phyloP scores from a whole-genome alignment of 1,140 invertebrate genomes.

The Eueides isabella region DNA sequence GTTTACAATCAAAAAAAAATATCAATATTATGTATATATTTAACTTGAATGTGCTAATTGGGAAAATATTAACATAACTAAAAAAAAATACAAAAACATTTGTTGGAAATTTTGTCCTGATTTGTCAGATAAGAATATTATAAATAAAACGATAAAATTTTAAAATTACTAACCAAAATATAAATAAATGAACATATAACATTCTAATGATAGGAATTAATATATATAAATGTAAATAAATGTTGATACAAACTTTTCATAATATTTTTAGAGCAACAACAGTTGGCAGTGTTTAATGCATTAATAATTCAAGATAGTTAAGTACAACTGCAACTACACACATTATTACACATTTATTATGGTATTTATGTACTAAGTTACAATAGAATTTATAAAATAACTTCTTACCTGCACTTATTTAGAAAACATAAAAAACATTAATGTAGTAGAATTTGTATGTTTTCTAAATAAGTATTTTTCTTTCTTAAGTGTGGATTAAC shows the following conservation, averaged over 20 bases:
- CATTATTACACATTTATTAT: slow-evolving; percentile 17
- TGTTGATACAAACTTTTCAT: neutral
- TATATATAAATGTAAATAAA: neutral
- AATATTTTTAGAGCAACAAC: neutral
- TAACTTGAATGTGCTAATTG: too few species aligned
- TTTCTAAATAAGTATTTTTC: too few species aligned
- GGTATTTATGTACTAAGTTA: neutral
- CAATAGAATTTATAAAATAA: neutral
- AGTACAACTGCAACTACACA: slow-evolving; percentile 12
- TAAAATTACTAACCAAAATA: neutral
- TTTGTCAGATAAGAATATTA: too few species aligned
- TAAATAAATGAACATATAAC: neutral
- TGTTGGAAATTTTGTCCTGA: too few species aligned
- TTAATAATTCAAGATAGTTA: neutral
- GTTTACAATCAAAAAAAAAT: too few species aligned
- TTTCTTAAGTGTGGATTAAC: too few species aligned
- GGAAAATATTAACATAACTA: too few species aligned
- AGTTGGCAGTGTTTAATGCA: slow-evolving; percentile 31
- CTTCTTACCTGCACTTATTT: neutral
- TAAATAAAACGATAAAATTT: neutral
- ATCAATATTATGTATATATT: too few species aligned
- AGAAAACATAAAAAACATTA: too few species aligned
- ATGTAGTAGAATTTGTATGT: too few species aligned
- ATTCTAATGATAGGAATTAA: neutral
- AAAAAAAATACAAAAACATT: too few species aligned